Evolutionary conservation across 2,113 vertebrate species (phyloP), one percentile per base, ranked within the genome.

Genomic region (Oreochromis spilurus): DNA sequence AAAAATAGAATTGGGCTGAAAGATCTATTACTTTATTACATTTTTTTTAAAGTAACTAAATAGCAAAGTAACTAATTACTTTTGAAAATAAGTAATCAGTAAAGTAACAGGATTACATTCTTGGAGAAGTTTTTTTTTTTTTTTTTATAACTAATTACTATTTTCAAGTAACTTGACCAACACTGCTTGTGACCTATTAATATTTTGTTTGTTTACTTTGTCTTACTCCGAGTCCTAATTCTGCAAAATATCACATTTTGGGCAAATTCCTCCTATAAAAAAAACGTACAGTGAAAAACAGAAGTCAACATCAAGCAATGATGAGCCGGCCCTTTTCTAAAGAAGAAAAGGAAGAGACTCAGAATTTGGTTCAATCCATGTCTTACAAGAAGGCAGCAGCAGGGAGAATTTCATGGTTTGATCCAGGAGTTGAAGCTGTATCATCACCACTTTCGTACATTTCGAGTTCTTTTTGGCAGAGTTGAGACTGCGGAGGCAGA

Each of bases 11-110:
- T 60, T 60, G 57, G 14, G 29, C 26, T 17, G 57, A 60, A 60
- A 60, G 5, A 5, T 31, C 14, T 60, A 0, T 1, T 17, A 26
- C 57, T 60, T 60, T 31, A 17, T 60, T 60, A 31, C 24, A 3
- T 0, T 3, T 9, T 31, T 60, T 31, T 17, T 3, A 1, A 29
- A 0, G 57, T 60, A 60, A 60, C 5, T 31, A 31, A 60, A 8
- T 60, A 60, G 31, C 9, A 6, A 60, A 60, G 57, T 31, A 31
- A 60, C 57, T 60, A 5, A 6, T 60, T 60, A 17, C 26, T 17
- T 60, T 60, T 60, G 57, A 31, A 60, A 60, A 60, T 31, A 60
- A 60, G 57, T 31, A 60, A 60, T 60, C 5, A 31, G 57, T 31
- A 31, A 60, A 31, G 55, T 31, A 58, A 58, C 0, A 29, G 55